Base-by-base conservation (phyloP, 2,888 invertebrate genomes). In the Amblyteles armatorius region DNA sequence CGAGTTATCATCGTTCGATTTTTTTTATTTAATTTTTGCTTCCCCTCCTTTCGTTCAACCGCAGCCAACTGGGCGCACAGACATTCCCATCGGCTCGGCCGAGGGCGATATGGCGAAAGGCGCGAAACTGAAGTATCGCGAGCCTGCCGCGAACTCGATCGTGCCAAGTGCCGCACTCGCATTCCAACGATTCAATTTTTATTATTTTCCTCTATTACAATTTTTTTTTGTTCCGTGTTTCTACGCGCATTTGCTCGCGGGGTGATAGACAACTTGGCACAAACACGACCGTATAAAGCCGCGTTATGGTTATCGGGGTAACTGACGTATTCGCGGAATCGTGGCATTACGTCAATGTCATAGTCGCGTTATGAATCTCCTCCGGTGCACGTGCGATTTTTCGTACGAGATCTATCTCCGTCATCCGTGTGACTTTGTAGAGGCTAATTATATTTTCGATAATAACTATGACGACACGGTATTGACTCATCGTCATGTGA, bases 251-350 rank as follows among this genome's bases (percentile, higher is more conserved):
- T 85, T 79, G 63, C 69, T 69, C 33, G 48, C 19, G 19, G 72
- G 82, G 74, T 78, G 85, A 52, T 76, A 71, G 82, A 86, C 85
- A 87, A 87, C 87, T 87, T 86, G 87, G 85, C 87, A 87, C 82
- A 84, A 84, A 86, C 72, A 80, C 71, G 82, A 16, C 36, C 60
- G 82, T 72, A 76, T 78, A 68, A 76, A 55, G 77, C 50, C 76
- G 72, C 79, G 52, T 71, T 76, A 79, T 77, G 52, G 55, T 68
- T 83, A 26, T 63, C 67, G 55, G 40, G 60, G 52, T 40, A 73
- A 33, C 36, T 13, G 36, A 63, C 65, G 71, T 74, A 26, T 19
- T 44, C 52, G 44, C 26, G 50, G 13, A 55, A 69, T 26, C 55
- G 63, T 48, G 19, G 16, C 77, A 73, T 68, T 79, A 63, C 73